These are phyloP conservation scores for Apteryx owenii DNA, from an alignment of 2,113 vertebrate species.

Conservation along the genomic window DNA sequence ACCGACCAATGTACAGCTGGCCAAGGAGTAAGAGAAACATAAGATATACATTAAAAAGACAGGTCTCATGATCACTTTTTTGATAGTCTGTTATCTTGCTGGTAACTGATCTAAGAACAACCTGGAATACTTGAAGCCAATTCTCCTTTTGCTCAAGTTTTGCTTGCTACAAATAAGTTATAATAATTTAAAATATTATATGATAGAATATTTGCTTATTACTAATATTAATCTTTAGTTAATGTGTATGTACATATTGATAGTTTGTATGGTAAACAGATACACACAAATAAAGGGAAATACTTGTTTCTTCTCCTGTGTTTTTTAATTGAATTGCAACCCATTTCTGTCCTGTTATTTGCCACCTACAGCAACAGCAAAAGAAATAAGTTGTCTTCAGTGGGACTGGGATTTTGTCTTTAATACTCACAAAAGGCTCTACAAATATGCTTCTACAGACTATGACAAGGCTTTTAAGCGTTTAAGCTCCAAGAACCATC, in stretches of 20 bases:
- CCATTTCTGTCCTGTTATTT: constrained; percentile 22
- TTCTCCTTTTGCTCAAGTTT: not conserved
- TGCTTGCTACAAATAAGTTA: not conserved
- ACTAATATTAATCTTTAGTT: constrained; percentile 42
- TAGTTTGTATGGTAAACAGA: constrained; percentile 70
- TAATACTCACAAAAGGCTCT: not conserved
- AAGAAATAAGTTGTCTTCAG: not conserved
- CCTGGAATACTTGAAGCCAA: constrained; percentile 35
- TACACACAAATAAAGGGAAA: constrained; percentile 92
- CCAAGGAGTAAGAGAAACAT: constrained; percentile 94
- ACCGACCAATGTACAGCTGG: constrained; percentile 88
- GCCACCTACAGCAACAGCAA: not conserved
- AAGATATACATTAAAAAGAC: constrained; percentile 47
- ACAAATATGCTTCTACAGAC: not conserved
- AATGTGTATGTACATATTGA: constrained; percentile 41
- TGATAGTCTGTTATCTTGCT: not conserved
- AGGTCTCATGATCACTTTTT: not conserved
- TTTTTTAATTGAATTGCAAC: constrained; percentile 79
- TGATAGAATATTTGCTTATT: constrained; percentile 47
- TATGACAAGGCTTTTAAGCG: not conserved
- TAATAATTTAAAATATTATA: constrained; percentile 15
- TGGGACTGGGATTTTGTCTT: not conserved
- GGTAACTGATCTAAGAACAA: constrained; percentile 33
- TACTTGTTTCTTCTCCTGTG: constrained; percentile 92
- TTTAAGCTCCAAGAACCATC: not conserved